These are phyloP conservation scores for Ophion ventricosus DNA, from an alignment of 2,888 invertebrate genomes.

Conservation along the genomic window DNA sequence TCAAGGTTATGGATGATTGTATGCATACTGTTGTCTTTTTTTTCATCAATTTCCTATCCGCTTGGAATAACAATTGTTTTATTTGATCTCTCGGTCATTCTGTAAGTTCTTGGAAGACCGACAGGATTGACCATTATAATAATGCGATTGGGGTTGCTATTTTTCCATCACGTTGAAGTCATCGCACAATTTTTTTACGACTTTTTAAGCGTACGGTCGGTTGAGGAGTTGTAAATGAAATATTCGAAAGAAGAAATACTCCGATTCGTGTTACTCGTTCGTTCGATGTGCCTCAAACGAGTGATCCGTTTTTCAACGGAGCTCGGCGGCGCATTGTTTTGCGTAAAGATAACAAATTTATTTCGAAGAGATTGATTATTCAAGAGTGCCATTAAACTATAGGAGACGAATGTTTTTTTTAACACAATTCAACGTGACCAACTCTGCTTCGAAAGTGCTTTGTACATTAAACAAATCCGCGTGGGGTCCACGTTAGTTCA, in stretches of 20 bases:
- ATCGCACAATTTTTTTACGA: neutral
- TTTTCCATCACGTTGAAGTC: neutral
- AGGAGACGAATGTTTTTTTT: neutral
- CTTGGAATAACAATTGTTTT: neutral
- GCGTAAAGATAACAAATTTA: neutral
- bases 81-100: neutral
- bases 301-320: neutral
- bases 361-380: neutral
- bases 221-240: neutral
- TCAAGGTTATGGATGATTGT: neutral
- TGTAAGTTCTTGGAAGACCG: neutral
- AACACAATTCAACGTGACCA: neutral
- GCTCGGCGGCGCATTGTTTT: neutral
- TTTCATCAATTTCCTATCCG: neutral
- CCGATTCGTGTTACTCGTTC: neutral
- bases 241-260: neutral
- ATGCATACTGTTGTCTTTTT: neutral
- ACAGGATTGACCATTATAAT: neutral
- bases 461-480: slow-evolving; percentile 19
- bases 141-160: too few species aligned
- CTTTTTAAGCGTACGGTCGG: neutral
- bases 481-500: slow-evolving; percentile 3
- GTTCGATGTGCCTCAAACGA: neutral
- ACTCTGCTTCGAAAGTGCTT: slow-evolving; percentile 36
- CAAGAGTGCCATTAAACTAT: neutral